These are phyloP conservation scores for Yponomeuta cagnagella DNA, from an alignment of 2,888 invertebrate genomes.

Conservation along the genomic window DNA sequence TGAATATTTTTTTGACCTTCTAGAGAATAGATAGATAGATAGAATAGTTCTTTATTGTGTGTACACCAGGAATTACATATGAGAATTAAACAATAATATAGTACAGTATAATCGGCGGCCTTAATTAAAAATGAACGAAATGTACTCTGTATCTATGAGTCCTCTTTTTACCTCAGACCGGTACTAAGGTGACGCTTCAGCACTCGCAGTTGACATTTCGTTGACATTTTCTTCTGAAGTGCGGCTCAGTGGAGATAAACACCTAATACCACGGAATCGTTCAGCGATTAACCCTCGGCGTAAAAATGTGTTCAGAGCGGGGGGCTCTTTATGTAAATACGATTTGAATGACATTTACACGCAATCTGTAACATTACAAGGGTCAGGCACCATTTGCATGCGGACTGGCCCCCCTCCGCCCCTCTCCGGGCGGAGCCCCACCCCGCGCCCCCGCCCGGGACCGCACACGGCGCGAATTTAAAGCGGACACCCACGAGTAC, in stretches of 20 bases:
- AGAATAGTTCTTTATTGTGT: too few species aligned
- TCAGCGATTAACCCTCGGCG: conserved; percentile 6
- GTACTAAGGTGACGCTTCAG: too few species aligned
- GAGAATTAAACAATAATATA: too few species aligned
- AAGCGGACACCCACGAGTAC: neutral
- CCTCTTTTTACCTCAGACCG: too few species aligned
- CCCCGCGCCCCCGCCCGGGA: neutral
- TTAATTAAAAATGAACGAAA: too few species aligned
- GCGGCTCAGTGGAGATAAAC: neutral
- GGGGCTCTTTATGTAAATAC: conserved; percentile 12
- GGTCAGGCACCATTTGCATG: conserved; percentile 12
- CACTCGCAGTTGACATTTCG: too few species aligned
- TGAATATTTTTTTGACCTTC: too few species aligned
- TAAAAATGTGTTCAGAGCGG: neutral
- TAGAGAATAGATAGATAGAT: too few species aligned
- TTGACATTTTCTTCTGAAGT: too few species aligned
- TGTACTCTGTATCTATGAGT: too few species aligned
- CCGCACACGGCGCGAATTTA: neutral
- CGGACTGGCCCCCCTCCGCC: neutral
- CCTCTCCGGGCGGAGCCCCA: neutral
- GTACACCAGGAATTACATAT: too few species aligned
- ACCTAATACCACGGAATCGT: neutral
- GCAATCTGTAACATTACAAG: conserved; percentile 9
- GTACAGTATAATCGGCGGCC: too few species aligned
- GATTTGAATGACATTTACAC: conserved; percentile 12